These are phyloP conservation scores for Pocillopora verrucosa DNA, from an alignment of 64 coral and sea anemone genomes.

Conservation along the genomic window DNA sequence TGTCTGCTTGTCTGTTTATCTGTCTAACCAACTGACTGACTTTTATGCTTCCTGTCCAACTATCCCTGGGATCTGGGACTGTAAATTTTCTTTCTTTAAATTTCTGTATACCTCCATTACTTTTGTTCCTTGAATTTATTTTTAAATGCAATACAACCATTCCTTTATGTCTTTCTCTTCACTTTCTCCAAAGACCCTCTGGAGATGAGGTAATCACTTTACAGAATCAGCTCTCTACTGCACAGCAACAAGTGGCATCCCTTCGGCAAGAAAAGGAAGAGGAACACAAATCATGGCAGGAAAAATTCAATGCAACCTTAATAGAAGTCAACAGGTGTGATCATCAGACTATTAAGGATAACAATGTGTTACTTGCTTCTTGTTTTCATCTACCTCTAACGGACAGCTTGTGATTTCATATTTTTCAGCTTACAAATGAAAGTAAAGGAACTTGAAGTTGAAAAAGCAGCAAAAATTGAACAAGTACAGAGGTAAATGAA, in stretches of 20 bases:
- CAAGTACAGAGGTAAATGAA: constrained; percentile 85
- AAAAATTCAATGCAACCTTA: constrained; percentile 78
- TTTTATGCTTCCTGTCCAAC: no score
- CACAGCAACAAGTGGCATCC: constrained; percentile 68
- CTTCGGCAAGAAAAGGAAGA: constrained; percentile 72
- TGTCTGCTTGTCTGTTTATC: not conserved
- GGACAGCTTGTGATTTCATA: not conserved
- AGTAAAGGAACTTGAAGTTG: constrained; percentile 89
- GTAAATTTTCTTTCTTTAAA: no score
- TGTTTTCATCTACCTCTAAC: not conserved
- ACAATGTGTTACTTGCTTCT: no score
- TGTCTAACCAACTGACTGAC: no score
- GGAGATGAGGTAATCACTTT: constrained; percentile 70
- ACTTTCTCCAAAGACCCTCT: constrained; percentile 52
- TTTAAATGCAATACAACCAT: not conserved
- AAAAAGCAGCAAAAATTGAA: constrained; percentile 90
- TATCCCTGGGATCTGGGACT: no score
- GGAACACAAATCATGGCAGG: constrained; percentile 72
- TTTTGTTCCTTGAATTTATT: not conserved
- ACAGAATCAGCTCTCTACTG: constrained; percentile 65
- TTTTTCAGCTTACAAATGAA: constrained; percentile 78
- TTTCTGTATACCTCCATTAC: no score
- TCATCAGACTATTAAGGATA: not conserved
- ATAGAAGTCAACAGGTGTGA: constrained; percentile 72
- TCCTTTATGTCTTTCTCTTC: not conserved